Evolutionary conservation across 2,113 vertebrate genomes (phyloP).

Genomic region (Capreolus pygargus): DNA sequence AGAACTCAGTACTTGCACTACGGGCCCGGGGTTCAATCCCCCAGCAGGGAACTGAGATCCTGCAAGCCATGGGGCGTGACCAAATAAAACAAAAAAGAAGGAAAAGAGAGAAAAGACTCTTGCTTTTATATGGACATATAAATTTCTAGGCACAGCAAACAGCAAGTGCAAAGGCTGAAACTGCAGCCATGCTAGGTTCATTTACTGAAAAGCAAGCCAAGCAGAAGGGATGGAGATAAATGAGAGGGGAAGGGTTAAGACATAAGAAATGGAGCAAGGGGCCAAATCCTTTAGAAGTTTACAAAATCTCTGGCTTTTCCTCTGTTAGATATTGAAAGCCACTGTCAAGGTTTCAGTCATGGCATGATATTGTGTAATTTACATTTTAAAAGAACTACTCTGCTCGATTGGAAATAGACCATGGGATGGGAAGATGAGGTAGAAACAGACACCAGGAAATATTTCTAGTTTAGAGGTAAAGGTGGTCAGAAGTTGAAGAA

Average conservation of each 20-base stretch:
- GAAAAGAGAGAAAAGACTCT: background rate
- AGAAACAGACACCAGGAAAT: background rate
- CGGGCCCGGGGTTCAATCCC: fast-evolving
- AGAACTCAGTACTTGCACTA: background rate
- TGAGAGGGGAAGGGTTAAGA: background rate
- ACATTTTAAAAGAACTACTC: background rate
- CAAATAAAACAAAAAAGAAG: background rate
- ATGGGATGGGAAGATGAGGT: background rate
- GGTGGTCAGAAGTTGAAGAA: background rate
- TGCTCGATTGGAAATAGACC: background rate
- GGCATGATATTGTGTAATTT: background rate
- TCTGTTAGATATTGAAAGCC: background rate
- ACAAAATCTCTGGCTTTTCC: background rate
- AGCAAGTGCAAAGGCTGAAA: background rate
- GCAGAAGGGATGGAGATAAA: background rate
- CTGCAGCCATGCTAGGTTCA: background rate
- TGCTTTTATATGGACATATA: background rate
- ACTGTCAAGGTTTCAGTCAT: background rate
- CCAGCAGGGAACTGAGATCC: background rate
- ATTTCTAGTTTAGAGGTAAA: background rate
- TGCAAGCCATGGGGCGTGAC: background rate
- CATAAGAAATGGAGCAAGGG: background rate
- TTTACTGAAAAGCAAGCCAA: background rate
- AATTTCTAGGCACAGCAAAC: background rate
- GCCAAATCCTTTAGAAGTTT: background rate